Conservation (phyloP, 2,113 vertebrate species). For the Haplochromis burtoni region DNA sequence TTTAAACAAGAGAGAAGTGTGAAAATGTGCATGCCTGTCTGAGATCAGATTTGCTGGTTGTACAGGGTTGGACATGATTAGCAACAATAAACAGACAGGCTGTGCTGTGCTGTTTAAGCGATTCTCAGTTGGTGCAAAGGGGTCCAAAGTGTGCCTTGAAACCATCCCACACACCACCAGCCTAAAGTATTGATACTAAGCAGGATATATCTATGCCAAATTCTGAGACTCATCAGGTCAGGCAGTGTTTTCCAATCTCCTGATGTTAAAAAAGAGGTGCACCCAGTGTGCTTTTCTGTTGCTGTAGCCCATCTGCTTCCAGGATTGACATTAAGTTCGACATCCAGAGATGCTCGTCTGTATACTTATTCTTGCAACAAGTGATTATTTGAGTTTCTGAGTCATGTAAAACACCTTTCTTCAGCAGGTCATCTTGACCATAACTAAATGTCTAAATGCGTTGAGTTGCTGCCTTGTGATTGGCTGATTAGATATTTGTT, state of each 20-base stretch:
- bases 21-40: not conserved
- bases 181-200: not conserved
- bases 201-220: not conserved
- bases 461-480: not conserved
- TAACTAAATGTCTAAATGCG: not conserved
- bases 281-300: not conserved
- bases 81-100: not conserved
- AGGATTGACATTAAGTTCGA: not conserved
- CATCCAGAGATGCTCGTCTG: not conserved
- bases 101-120: not conserved
- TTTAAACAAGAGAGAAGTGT: not conserved
- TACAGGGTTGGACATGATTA: not conserved
- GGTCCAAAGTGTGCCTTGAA: not conserved
- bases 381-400: not conserved
- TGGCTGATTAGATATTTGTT: not conserved
- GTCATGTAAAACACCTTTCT: not conserved
- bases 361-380: not conserved
- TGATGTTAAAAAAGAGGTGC: not conserved
- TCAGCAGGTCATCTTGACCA: not conserved
- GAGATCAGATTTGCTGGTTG: not conserved
- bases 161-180: not conserved
- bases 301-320: not conserved
- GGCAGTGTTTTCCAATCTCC: not conserved
- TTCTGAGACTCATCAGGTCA: not conserved
- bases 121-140: not conserved